Evolutionary conservation across 2,888 invertebrate genomes (phyloP).

Genomic region (Drosophila robusta): DNA sequence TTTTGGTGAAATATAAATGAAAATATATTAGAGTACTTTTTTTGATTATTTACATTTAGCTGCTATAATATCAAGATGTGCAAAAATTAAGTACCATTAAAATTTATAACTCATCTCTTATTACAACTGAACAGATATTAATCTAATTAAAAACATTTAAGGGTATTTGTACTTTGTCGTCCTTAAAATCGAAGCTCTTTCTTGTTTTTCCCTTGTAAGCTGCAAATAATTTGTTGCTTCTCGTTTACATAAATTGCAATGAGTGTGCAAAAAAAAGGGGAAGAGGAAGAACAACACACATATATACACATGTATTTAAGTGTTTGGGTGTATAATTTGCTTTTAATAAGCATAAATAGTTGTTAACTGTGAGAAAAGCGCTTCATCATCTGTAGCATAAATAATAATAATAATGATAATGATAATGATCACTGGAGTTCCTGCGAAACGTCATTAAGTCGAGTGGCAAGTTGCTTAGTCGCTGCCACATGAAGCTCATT

Average conservation of each 20-base stretch:
- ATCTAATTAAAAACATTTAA: neutral
- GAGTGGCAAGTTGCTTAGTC: conserved; percentile 60
- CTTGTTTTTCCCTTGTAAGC: conserved; percentile 17
- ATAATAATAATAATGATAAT: conserved; percentile 48
- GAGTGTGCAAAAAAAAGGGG: conserved; percentile 19
- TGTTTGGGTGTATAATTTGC: conserved; percentile 63
- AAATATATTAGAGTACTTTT: too few species aligned
- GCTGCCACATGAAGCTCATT: conserved; percentile 52
- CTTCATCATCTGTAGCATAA: conserved; percentile 60
- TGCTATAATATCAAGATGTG: too few species aligned
- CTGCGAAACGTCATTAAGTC: conserved; percentile 51
- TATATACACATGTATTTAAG: neutral
- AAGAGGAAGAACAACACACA: neutral
- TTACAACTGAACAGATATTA: too few species aligned
- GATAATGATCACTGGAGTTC: conserved; percentile 23
- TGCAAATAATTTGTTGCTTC: conserved; percentile 47
- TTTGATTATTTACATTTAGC: too few species aligned
- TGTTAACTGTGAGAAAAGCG: conserved; percentile 49
- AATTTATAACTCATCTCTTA: too few species aligned
- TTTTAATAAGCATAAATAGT: conserved; percentile 73
- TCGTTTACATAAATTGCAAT: conserved; percentile 63
- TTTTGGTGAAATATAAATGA: too few species aligned
- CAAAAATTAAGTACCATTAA: too few species aligned
- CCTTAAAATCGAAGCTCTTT: neutral
- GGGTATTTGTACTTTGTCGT: conserved; percentile 20